Base-by-base conservation (phyloP, 1,140 invertebrate species). In the Luehdorfia chinensis region DNA sequence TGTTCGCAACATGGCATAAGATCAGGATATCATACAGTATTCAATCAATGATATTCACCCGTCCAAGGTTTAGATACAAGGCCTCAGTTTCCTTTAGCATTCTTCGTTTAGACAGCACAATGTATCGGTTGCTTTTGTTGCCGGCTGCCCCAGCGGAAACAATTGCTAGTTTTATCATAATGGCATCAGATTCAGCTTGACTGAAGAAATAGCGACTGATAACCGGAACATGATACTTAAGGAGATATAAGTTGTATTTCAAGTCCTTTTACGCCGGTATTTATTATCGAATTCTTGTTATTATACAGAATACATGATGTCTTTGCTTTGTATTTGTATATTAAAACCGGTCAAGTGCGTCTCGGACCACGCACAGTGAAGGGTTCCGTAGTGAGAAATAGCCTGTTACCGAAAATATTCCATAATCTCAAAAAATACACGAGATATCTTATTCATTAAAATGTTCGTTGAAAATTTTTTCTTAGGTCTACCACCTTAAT, bases 41-140 rank as follows among this genome's bases (percentile, higher is more conserved):
- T 73, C 66, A 64, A 73, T 75, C 68, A 60, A 53, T 44, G 53
- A 65, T 62, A 62, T 67, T 73, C 56, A 61, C 33, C 66, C 49
- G 61, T 63, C 74, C 75, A 81, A 78, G 75, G 71, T 64, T 66
- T 52, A 58, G 66, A 68, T 48, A 27, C 58, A 70, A 52, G 62
- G 73, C 66, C 63, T 62, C 32, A 59, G 71, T 68, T 78, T 75
- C 75, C 74, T 79, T 57, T 46, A 58, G 58, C 66, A 78, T 69
- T 69, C 68, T 68, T 71, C 49, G 63, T 41, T 50, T 50, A 59
- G 78, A 83, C 78, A 83, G 60, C 62, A 83, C 72, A 83, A 83
- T 79, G 71, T 53, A 39, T 39, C 45, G 55, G n/a, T 55, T 34
- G 41, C 62, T 53, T 70, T 75, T 77, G 73, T 75, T 67, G 60